Evolutionary conservation across 2,888 invertebrate species (phyloP).

Genomic region (Diarsia dahlii): DNA sequence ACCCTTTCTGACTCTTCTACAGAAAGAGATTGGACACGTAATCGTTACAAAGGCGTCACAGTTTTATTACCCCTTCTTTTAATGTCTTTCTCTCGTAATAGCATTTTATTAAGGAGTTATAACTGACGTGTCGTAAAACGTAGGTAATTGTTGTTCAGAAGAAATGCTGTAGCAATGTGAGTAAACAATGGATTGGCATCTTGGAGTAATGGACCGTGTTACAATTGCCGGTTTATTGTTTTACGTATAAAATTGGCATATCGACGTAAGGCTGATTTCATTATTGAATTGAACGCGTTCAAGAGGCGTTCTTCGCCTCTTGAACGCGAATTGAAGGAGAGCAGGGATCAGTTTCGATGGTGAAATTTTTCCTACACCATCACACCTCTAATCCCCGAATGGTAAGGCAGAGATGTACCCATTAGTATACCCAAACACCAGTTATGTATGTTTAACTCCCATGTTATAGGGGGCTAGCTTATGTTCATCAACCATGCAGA

Average conservation of each 20-base stretch:
- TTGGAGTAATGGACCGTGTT: slow-evolving; percentile 21
- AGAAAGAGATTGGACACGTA: slow-evolving; percentile 13
- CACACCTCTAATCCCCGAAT: too few relatives aligned
- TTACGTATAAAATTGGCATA: slow-evolving; percentile 12
- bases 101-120: slow-evolving; percentile 47
- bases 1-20: background rate
- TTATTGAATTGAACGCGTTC: background rate
- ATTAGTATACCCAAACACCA: too few relatives aligned
- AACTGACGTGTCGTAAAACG: slow-evolving; percentile 23
- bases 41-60: slow-evolving; percentile 31
- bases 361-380: background rate
- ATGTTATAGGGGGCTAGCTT: too few relatives aligned
- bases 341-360: background rate
- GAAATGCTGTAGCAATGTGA: slow-evolving; percentile 1
- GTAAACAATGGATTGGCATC: slow-evolving; percentile 30
- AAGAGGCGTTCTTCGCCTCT: too few relatives aligned
- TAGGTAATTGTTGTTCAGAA: slow-evolving; percentile 9
- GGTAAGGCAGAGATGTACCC: too few relatives aligned
- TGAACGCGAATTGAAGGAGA: background rate
- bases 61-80: slow-evolving; percentile 32
- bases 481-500: too few relatives aligned
- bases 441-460: too few relatives aligned
- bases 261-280: slow-evolving; percentile 3
- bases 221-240: slow-evolving; percentile 26
- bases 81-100: slow-evolving; percentile 35